phyloP scores from a whole-genome alignment of 2,113 vertebrate genomes.

The Xyliphius kryptos region DNA sequence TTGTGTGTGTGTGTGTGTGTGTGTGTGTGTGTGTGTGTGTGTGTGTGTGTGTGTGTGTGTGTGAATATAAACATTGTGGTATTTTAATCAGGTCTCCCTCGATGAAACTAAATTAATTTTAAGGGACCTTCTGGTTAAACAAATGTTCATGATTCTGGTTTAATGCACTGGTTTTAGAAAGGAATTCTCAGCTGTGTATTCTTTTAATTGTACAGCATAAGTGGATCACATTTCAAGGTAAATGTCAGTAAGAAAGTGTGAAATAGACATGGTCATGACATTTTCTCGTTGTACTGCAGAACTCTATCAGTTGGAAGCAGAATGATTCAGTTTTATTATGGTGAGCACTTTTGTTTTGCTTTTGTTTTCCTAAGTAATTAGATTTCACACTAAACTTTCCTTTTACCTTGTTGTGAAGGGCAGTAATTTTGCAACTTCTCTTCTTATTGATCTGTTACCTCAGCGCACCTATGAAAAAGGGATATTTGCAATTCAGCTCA shows the following conservation, averaged over 20 bases:
- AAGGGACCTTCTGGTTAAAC: no score
- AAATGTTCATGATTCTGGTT: conserved; percentile 18
- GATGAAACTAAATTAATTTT: no score
- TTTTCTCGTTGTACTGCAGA: background rate
- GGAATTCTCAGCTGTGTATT: no score
- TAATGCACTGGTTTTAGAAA: no score
- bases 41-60: conserved; percentile 4
- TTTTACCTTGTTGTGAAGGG: no score
- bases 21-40: conserved; percentile 16
- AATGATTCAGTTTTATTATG: background rate
- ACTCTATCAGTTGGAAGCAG: background rate
- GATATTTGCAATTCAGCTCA: conserved; percentile 42
- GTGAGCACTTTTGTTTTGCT: no score
- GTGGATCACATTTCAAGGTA: no score
- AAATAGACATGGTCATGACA: no score
- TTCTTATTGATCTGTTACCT: background rate
- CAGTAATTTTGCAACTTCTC: background rate
- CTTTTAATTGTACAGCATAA: no score
- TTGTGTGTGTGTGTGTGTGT: conserved; percentile 19
- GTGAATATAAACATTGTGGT: conserved; percentile 53
- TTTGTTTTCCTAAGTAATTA: no score
- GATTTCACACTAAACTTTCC: no score
- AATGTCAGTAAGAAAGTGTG: no score
- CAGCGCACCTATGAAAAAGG: background rate
- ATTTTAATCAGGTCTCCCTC: conserved; percentile 64